Conservation (phyloP, 2,888 invertebrate species). For the Salpingus planirostris region DNA sequence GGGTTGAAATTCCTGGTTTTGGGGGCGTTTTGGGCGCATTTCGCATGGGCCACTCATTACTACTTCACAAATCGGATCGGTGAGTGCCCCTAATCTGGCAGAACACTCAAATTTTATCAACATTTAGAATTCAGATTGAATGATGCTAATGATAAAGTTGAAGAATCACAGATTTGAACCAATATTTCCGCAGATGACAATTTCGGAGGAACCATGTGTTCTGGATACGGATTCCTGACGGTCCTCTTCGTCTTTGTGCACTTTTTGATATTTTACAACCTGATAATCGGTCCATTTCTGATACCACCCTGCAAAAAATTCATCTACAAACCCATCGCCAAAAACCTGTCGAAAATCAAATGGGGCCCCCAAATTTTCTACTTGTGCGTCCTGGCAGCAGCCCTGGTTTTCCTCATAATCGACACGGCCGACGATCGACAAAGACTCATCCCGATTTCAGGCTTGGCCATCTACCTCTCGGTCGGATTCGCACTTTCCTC, state of each 20-base stretch:
- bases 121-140: not conserved
- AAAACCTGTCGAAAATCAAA: constrained; percentile 9
- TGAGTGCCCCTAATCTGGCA: not conserved
- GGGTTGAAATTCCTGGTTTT: constrained; percentile 10
- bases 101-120: not conserved
- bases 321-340: constrained; percentile 36
- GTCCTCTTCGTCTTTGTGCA: constrained; percentile 54
- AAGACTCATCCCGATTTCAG: constrained; percentile 10
- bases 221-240: constrained; percentile 65
- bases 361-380: constrained; percentile 4
- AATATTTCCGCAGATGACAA: constrained; percentile 10
- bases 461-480: constrained; percentile 6
- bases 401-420: constrained; percentile 4
- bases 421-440: constrained; percentile 8
- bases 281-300: constrained; percentile 51
- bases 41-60: constrained; percentile 28
- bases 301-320: constrained; percentile 39
- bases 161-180: constrained; percentile 2
- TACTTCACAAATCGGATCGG: constrained; percentile 18
- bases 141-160: not conserved
- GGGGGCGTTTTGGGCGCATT: constrained; percentile 22
- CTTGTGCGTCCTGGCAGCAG: constrained; percentile 3
- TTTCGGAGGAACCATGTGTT: constrained; percentile 42
- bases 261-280: constrained; percentile 54
- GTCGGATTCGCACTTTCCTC: constrained; percentile 13